Percentiles rank a stretch among this genome's conserved stretches.
These are phyloP conservation scores for Macrobrachium nipponense DNA, from an alignment of 1,140 invertebrate species.

Conservation along the genomic window DNA sequence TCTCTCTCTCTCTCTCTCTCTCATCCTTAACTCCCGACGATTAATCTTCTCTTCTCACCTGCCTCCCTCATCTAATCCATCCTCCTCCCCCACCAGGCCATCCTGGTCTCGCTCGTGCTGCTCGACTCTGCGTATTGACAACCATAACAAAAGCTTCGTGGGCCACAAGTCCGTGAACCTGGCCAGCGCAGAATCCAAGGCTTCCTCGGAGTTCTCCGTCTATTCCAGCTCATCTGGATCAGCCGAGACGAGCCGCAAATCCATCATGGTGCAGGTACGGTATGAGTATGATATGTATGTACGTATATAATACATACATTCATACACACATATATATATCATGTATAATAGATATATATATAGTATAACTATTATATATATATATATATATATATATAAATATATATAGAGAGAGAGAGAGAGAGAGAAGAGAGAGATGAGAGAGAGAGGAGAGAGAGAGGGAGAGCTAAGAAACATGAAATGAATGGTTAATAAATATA, in stretches of 20 bases:
- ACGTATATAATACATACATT: too few species aligned
- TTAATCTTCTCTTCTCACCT: not conserved
- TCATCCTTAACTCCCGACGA: not conserved
- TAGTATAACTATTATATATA: too few species aligned
- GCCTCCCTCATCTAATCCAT: not conserved
- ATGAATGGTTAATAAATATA: too few species aligned
- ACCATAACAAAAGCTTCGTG: constrained; percentile 34
- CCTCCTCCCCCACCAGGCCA: constrained; percentile 30
- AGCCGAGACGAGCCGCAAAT: constrained; percentile 28
- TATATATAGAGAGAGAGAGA: too few species aligned
- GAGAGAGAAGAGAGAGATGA: too few species aligned
- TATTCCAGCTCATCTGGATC: constrained; percentile 54
- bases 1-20: too few species aligned
- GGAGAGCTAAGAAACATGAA: too few species aligned
- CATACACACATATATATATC: too few species aligned
- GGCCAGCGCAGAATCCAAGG: constrained; percentile 38
- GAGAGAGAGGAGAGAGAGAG: too few species aligned
- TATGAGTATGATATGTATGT: too few species aligned
- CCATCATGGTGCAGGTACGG: constrained; percentile 37
- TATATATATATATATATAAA: too few species aligned
- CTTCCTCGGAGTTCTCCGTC: constrained; percentile 31
- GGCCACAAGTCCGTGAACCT: constrained; percentile 39
- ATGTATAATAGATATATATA: too few species aligned
- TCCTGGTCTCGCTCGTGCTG: constrained; percentile 67
- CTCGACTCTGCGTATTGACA: constrained; percentile 65